phyloP scores from a whole-genome alignment of 1,140 invertebrate species.

The Penaeus chinensis region DNA sequence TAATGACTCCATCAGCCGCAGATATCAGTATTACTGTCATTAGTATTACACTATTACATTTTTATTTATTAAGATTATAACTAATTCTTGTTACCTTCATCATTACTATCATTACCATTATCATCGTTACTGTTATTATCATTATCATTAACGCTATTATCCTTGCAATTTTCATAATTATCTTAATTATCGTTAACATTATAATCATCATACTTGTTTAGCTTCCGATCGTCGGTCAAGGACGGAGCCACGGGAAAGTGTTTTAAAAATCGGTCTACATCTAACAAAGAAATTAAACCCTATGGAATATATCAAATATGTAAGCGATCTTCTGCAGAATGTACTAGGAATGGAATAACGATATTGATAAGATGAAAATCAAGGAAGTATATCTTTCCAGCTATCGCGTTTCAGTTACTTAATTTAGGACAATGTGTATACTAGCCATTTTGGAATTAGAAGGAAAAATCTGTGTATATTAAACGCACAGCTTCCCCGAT shows the following conservation, averaged over 20 bases:
- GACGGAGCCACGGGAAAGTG: neutral
- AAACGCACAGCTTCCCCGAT: too few species aligned
- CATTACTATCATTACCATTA: too few species aligned
- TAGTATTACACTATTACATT: too few species aligned
- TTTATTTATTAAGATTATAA: neutral
- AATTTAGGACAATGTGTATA: too few species aligned
- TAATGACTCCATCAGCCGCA: too few species aligned
- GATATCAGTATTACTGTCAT: too few species aligned
- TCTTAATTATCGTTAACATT: neutral
- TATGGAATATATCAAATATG: neutral
- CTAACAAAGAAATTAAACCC: neutral
- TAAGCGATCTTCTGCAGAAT: neutral
- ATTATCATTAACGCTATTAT: neutral
- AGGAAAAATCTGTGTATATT: too few species aligned
- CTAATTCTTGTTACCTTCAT: neutral
- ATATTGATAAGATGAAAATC: neutral
- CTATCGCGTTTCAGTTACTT: too few species aligned
- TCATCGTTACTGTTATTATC: too few species aligned
- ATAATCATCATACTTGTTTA: neutral
- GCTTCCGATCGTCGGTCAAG: neutral
- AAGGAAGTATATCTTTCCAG: neutral
- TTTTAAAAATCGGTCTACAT: neutral
- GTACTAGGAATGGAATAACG: neutral
- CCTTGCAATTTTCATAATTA: neutral
- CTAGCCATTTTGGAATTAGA: too few species aligned